A percentile compares a stretch with the other conserved stretches of the same genome.
These are phyloP conservation scores for Pseudachorutes palmiensis DNA, from an alignment of 1,140 invertebrate species.

Conservation along the genomic window DNA sequence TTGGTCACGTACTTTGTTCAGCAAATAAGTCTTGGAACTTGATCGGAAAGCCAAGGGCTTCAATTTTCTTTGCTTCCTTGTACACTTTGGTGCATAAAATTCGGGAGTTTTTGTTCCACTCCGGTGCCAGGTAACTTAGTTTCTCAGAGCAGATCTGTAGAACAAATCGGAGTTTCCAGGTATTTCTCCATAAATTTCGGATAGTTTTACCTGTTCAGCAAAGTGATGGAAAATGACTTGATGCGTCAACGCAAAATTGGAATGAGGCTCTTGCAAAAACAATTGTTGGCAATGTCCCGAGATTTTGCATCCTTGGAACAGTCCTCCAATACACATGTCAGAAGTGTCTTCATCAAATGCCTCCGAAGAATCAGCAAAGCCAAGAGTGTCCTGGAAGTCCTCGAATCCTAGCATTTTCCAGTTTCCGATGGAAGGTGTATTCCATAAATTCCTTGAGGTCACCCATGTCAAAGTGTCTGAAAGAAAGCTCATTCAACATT, in stretches of 20 bases:
- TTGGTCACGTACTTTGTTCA: slow-evolving; percentile 19
- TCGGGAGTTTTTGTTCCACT: neutral
- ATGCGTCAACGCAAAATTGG: slow-evolving; percentile 17
- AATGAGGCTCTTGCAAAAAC: slow-evolving; percentile 1
- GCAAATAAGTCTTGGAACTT: slow-evolving; percentile 14
- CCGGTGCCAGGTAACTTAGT: neutral
- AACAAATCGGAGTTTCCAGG: neutral
- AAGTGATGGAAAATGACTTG: slow-evolving; percentile 18
- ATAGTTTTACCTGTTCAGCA: slow-evolving; percentile 16
- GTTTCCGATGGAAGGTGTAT: neutral
- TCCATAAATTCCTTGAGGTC: neutral
- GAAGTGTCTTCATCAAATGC: slow-evolving; percentile 10
- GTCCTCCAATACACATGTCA: slow-evolving; percentile 13
- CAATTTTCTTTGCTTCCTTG: neutral
- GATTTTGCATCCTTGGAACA: slow-evolving; percentile 10
- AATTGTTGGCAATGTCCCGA: slow-evolving; percentile 1
- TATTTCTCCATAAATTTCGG: neutral
- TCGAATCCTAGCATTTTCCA: neutral
- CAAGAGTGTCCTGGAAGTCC: neutral
- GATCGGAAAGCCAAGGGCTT: slow-evolving; percentile 7
- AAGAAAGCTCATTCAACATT: neutral
- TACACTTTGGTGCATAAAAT: neutral
- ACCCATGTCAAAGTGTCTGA: neutral
- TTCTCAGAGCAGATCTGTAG: neutral
- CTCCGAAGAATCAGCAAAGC: slow-evolving; percentile 3